These are phyloP conservation scores for Hephaestus fuliginosus DNA, from an alignment of 2,797 vertebrate species.

Conservation along the genomic window DNA sequence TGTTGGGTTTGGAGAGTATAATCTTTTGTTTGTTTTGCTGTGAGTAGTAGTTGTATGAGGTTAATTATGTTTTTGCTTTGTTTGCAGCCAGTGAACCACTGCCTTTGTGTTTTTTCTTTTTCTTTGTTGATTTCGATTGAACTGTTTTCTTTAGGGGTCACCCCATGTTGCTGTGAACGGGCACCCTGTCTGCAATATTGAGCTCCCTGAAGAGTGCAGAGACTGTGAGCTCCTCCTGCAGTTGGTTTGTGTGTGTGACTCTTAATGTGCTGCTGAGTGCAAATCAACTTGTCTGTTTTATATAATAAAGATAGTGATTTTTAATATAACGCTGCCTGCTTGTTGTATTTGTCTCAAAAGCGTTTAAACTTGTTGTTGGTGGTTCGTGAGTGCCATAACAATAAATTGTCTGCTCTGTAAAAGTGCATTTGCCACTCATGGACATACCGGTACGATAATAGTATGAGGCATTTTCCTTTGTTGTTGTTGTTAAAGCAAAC, in stretches of 20 bases:
- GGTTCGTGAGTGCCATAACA: not conserved
- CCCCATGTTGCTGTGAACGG: not conserved
- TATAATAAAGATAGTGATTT: not conserved
- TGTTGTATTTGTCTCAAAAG: not conserved
- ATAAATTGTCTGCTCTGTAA: no score
- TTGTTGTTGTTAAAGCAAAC: no score
- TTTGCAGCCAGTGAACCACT: not conserved
- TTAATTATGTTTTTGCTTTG: not conserved
- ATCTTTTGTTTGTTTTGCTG: not conserved
- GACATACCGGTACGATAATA: not conserved
- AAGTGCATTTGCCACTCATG: not conserved
- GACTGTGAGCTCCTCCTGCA: not conserved
- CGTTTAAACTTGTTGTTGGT: not conserved
- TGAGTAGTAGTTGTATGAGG: not conserved
- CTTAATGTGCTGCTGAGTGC: not conserved
- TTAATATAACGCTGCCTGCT: not conserved
- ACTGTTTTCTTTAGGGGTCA: not conserved
- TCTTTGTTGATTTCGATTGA: not conserved
- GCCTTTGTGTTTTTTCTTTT: not conserved
- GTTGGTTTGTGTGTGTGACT: not conserved
- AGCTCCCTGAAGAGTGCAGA: not conserved
- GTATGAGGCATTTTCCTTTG: not conserved
- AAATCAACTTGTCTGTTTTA: no score
- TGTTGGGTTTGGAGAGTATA: not conserved
- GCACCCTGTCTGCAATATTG: not conserved